A percentile compares a stretch with the other conserved stretches of the same genome.
phyloP scores from a whole-genome alignment of 2,888 invertebrate species.

The Prosapia bicincta region DNA sequence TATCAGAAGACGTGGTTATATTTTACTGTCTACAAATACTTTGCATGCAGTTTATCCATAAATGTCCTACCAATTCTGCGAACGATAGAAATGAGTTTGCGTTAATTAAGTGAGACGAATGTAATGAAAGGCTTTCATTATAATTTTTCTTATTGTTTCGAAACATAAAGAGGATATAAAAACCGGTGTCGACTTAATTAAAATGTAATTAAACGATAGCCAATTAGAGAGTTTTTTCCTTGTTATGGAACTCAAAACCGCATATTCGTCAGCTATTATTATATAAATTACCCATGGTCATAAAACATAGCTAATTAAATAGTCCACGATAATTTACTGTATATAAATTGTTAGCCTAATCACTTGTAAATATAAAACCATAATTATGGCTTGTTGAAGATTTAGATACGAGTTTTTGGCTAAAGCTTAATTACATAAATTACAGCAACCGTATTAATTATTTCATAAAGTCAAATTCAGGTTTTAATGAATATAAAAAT shows the following conservation, averaged over 20 bases:
- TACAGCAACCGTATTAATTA: too few species aligned
- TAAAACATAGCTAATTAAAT: neutral
- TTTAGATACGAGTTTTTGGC: too few species aligned
- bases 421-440: too few species aligned
- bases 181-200: neutral
- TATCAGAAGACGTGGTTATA: neutral
- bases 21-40: neutral
- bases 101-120: neutral
- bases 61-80: neutral
- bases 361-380: neutral
- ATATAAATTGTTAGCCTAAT: neutral
- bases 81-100: neutral
- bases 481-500: too few species aligned
- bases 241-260: neutral
- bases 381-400: too few species aligned
- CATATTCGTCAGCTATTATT: neutral
- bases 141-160: neutral
- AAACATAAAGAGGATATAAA: neutral
- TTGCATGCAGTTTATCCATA: neutral
- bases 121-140: neutral
- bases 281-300: neutral
- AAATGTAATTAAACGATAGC: neutral
- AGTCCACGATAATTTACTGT: neutral
- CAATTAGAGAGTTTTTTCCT: neutral
- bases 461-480: too few species aligned